Evolutionary conservation across 2,113 vertebrate genomes (phyloP).

Genomic region (Lamprotornis superbus): DNA sequence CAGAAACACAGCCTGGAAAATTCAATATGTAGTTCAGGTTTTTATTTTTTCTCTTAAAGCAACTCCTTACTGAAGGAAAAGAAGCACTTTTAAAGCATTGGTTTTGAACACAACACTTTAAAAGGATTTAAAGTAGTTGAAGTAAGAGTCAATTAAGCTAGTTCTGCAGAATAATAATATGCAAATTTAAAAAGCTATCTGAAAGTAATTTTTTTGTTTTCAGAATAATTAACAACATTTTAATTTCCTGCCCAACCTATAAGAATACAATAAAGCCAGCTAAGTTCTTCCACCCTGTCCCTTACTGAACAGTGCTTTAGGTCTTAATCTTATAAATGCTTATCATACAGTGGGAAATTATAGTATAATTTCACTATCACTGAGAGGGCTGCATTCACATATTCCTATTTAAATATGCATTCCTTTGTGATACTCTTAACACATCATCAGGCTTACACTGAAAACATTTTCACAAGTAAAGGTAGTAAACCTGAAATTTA

Average conservation of each 20-base stretch:
- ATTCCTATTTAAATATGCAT: neutral
- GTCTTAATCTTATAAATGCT: neutral
- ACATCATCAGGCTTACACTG: neutral
- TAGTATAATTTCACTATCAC: neutral
- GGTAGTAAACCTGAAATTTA: neutral
- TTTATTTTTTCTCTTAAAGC: slow-evolving; percentile 66
- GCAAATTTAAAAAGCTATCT: neutral
- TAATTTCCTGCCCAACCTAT: neutral
- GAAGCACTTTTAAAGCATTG: slow-evolving; percentile 4
- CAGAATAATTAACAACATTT: neutral
- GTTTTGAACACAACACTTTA: neutral
- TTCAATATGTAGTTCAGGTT: slow-evolving; percentile 74
- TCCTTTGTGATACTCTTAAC: neutral
- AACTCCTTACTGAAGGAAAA: slow-evolving; percentile 27
- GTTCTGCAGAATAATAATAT: neutral
- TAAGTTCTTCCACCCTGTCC: neutral
- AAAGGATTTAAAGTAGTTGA: slow-evolving; percentile 54
- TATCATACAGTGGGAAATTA: neutral
- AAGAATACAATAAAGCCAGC: neutral
- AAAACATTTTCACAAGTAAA: neutral
- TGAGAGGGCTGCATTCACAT: neutral
- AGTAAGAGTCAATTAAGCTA: slow-evolving; percentile 14
- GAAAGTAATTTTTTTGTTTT: neutral
- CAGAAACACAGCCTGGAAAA: slow-evolving; percentile 76
- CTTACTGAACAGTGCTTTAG: neutral